These are phyloP conservation scores for Noctua pronuba DNA, from an alignment of 2,888 invertebrate species.

Conservation along the genomic window DNA sequence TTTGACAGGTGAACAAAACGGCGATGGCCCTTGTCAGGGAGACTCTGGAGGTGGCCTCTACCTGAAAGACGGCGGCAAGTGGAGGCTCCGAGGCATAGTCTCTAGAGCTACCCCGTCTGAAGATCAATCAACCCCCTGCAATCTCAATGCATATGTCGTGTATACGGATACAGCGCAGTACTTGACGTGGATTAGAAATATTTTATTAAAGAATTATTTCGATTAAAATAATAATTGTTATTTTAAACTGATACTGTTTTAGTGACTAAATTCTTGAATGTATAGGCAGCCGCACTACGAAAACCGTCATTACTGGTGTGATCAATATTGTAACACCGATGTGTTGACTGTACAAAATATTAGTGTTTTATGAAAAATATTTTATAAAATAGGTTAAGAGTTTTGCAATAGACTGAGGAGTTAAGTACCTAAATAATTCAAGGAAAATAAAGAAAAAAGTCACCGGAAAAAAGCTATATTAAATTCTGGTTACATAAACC, in stretches of 20 bases:
- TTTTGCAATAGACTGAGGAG: not conserved
- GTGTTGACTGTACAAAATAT: not conserved
- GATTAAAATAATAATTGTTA: constrained; percentile 58
- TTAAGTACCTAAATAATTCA: not conserved
- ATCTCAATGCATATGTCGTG: constrained; percentile 91
- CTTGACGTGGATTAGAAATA: constrained; percentile 87
- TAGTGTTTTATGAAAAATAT: too few relatives aligned
- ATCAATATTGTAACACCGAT: not conserved
- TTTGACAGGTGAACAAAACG: constrained; percentile 84
- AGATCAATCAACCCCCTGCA: constrained; percentile 83
- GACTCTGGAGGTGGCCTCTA: constrained; percentile 91
- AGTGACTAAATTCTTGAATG: not conserved
- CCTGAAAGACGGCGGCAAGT: constrained; percentile 80
- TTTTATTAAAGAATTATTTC: constrained; percentile 68
- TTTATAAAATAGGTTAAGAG: too few relatives aligned
- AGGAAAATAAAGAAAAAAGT: too few relatives aligned
- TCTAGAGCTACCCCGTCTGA: constrained; percentile 80
- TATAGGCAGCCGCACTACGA: not conserved
- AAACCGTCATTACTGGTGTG: not conserved
- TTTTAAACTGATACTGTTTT: constrained; percentile 21
- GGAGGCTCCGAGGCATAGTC: constrained; percentile 87
- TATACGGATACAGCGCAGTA: constrained; percentile 92
- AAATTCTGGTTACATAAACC: too few relatives aligned
- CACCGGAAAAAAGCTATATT: too few relatives aligned
- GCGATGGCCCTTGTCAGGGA: constrained; percentile 89